phyloP scores from a whole-genome alignment of 2,888 invertebrate genomes.

The Drosophila multiciliata region DNA sequence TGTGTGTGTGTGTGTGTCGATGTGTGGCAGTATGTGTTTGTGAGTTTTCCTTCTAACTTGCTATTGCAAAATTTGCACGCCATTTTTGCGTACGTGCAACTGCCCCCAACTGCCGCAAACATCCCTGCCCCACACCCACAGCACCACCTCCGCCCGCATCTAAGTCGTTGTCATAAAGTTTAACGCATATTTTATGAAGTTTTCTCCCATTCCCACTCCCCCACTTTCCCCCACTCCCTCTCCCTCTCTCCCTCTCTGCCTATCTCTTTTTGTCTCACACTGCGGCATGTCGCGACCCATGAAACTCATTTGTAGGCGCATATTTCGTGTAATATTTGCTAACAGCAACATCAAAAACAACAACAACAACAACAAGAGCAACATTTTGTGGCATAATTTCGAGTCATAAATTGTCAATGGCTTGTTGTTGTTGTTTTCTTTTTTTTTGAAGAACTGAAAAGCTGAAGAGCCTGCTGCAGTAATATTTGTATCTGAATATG shows the following conservation, averaged over 20 bases:
- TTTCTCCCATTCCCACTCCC: slow-evolving; percentile 27
- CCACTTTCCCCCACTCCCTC: not conserved
- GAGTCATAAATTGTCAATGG: slow-evolving; percentile 70
- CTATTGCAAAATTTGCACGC: slow-evolving; percentile 64
- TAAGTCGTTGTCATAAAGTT: slow-evolving; percentile 62
- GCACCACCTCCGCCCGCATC: slow-evolving; percentile 1
- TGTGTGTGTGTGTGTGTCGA: slow-evolving; percentile 1
- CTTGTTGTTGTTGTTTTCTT: slow-evolving; percentile 17
- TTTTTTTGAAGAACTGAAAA: not conserved
- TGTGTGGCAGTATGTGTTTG: not conserved
- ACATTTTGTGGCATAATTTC: slow-evolving; percentile 74
- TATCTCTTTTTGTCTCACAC: slow-evolving; percentile 1
- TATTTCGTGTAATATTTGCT: slow-evolving; percentile 56
- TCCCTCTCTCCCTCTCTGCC: not conserved
- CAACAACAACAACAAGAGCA: slow-evolving; percentile 9
- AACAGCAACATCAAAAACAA: slow-evolving; percentile 6
- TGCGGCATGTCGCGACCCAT: slow-evolving; percentile 17
- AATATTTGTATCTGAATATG: slow-evolving; percentile 18
- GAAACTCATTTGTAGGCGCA: slow-evolving; percentile 62
- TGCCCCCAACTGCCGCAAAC: slow-evolving; percentile 6
- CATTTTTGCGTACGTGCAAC: slow-evolving; percentile 65
- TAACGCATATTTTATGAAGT: slow-evolving; percentile 68
- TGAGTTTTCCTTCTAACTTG: slow-evolving; percentile 10
- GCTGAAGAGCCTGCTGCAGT: slow-evolving; percentile 21
- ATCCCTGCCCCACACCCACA: not conserved